Evolutionary conservation across 1,140 invertebrate species (phyloP).

Genomic region (Nixonia krombeini): DNA sequence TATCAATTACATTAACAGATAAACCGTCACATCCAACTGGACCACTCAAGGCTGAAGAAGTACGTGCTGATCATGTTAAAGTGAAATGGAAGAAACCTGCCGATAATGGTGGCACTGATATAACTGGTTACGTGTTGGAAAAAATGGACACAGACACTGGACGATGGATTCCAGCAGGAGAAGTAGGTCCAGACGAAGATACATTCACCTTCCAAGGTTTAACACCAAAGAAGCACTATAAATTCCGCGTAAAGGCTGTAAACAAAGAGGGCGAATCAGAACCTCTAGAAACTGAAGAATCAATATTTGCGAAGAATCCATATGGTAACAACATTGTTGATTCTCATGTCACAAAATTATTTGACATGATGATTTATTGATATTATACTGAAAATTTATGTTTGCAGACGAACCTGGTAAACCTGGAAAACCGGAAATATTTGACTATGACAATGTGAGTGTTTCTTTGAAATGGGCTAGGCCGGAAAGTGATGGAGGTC

Average conservation of each 20-base stretch:
- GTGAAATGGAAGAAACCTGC: conserved; percentile 96
- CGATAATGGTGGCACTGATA: conserved; percentile 93
- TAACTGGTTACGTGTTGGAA: conserved; percentile 96
- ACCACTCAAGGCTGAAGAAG: conserved; percentile 88
- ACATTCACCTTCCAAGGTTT: conserved; percentile 92
- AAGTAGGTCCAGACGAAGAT: conserved; percentile 86
- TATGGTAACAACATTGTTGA: conserved; percentile 80
- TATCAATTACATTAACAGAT: conserved; percentile 71
- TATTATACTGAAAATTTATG: conserved; percentile 1
- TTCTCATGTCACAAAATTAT: no score
- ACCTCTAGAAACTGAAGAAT: conserved; percentile 90
- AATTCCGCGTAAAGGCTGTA: conserved; percentile 97
- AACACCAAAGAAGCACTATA: conserved; percentile 97
- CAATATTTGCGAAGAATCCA: conserved; percentile 95
- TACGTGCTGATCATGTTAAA: conserved; percentile 91
- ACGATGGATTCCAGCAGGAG: conserved; percentile 92
- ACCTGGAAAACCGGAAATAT: conserved; percentile 91
- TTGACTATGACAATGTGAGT: conserved; percentile 94
- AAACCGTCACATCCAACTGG: conserved; percentile 89
- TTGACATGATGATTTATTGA: neutral
- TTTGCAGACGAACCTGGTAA: conserved; percentile 84
- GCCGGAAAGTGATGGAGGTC: conserved; percentile 91
- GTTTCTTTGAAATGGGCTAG: conserved; percentile 92
- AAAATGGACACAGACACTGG: conserved; percentile 96
- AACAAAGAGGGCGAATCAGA: conserved; percentile 99